These are phyloP conservation scores for Lamellibrachia columna DNA, from an alignment of 2,888 invertebrate genomes.

Conservation along the genomic window DNA sequence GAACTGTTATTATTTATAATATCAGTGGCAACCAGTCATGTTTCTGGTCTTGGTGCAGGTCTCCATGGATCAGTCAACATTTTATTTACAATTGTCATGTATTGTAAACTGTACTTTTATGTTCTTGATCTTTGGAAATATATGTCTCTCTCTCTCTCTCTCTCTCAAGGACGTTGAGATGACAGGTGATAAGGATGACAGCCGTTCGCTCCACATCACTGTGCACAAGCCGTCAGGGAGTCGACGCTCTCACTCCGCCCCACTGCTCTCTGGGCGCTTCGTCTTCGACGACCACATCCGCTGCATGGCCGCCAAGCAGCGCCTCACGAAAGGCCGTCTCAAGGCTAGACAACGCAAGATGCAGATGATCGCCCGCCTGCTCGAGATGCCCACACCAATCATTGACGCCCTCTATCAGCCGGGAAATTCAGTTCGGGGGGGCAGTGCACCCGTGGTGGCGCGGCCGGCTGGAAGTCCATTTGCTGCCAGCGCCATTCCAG, in stretches of 20 bases:
- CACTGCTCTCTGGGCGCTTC: slow-evolving; percentile 71
- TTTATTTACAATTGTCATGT: too few relatives aligned
- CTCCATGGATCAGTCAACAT: too few relatives aligned
- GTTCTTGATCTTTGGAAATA: too few relatives aligned
- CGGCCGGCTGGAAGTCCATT: slow-evolving; percentile 23
- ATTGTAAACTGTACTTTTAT: too few relatives aligned
- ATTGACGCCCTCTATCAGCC: slow-evolving; percentile 43
- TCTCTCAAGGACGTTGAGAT: slow-evolving; percentile 88
- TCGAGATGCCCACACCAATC: slow-evolving; percentile 71
- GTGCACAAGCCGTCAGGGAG: slow-evolving; percentile 79
- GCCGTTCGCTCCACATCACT: slow-evolving; percentile 91
- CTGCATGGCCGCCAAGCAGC: slow-evolving; percentile 82
- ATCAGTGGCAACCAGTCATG: too few relatives aligned
- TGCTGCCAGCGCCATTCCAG: background rate
- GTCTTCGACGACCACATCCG: slow-evolving; percentile 97
- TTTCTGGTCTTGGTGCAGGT: background rate
- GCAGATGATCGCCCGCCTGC: slow-evolving; percentile 90
- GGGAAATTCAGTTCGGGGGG: background rate
- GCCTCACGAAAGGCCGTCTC: slow-evolving; percentile 72
- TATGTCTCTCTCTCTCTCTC: slow-evolving; percentile 27
- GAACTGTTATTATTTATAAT: background rate
- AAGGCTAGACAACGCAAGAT: slow-evolving; percentile 93
- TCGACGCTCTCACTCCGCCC: slow-evolving; percentile 28
- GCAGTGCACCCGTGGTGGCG: background rate
- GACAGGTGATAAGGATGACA: slow-evolving; percentile 95